Percentiles rank a stretch among this genome's conserved stretches.
These are phyloP conservation scores for Paedocypris micromegethes DNA, from an alignment of 2,797 vertebrate genomes.

Conservation along the genomic window DNA sequence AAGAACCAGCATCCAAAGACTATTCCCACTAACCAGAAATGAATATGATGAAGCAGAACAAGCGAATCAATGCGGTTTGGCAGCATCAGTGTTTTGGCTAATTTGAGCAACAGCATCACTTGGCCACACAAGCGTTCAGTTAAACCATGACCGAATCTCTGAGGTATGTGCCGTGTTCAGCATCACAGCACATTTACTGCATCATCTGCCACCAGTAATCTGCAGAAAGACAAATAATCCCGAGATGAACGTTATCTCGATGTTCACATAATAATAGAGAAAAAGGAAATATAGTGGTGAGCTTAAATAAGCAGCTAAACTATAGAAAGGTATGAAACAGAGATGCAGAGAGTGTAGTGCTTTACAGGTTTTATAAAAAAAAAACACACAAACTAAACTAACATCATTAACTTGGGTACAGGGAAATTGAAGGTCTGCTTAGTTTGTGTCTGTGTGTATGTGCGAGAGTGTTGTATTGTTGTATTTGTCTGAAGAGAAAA, in stretches of 20 bases:
- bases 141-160: slow-evolving; percentile 4
- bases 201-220: slow-evolving; percentile 30
- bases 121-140: slow-evolving; percentile 22
- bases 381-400: background rate
- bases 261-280: slow-evolving; percentile 16
- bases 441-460: too few species aligned
- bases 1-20: too few species aligned
- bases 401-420: too few species aligned
- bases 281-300: slow-evolving; percentile 10
- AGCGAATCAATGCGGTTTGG: too few species aligned
- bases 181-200: slow-evolving; percentile 23
- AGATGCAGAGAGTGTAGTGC: background rate
- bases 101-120: background rate
- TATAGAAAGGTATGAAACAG: slow-evolving; percentile 8
- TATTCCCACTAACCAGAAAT: too few species aligned
- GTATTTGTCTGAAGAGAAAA: too few species aligned
- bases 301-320: slow-evolving; percentile 5
- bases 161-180: slow-evolving; percentile 7
- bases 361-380: background rate
- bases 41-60: too few species aligned
- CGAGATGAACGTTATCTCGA: background rate
- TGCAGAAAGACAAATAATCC: slow-evolving; percentile 16
- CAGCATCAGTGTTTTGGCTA: background rate
- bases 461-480: too few species aligned
- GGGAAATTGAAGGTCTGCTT: too few species aligned